Evolutionary conservation across 2,797 vertebrate genomes (phyloP).

Genomic region (Coilia nasus): DNA sequence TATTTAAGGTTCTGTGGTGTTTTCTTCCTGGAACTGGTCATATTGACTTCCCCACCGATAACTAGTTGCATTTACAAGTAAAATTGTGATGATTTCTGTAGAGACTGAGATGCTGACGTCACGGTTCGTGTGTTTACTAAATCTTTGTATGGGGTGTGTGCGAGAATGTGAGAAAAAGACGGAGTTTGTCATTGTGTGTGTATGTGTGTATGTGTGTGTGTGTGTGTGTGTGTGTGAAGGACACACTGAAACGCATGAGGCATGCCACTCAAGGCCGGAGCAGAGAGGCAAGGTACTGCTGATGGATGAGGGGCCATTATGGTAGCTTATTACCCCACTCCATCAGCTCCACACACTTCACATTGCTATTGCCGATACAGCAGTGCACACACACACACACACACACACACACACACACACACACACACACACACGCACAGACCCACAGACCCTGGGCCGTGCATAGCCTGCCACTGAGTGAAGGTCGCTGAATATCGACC

Average conservation of each 20-base stretch:
- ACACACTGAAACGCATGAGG: background rate
- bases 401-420: constrained; percentile 21
- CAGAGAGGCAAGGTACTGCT: background rate
- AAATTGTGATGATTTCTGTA: background rate
- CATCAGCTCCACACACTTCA: constrained; percentile 8
- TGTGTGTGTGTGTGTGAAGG: background rate
- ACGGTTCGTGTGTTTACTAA: too few species aligned
- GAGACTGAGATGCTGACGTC: too few species aligned
- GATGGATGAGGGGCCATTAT: constrained; percentile 19
- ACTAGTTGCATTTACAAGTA: background rate
- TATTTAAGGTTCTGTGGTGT: background rate
- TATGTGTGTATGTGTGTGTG: background rate
- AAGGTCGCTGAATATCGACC: constrained; percentile 35
- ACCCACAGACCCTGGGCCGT: background rate
- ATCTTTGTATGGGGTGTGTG: background rate
- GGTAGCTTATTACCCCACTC: background rate
- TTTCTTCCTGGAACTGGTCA: background rate
- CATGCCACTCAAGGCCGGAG: background rate
- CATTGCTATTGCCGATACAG: background rate
- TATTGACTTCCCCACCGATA: background rate
- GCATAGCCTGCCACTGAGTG: constrained; percentile 18
- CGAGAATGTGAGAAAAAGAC: background rate
- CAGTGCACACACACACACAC: background rate
- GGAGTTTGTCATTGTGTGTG: too few species aligned
- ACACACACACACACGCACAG: constrained; percentile 26